These are phyloP conservation scores for Hystrix brachyura DNA, from an alignment of 2,113 vertebrate species.

Conservation along the genomic window DNA sequence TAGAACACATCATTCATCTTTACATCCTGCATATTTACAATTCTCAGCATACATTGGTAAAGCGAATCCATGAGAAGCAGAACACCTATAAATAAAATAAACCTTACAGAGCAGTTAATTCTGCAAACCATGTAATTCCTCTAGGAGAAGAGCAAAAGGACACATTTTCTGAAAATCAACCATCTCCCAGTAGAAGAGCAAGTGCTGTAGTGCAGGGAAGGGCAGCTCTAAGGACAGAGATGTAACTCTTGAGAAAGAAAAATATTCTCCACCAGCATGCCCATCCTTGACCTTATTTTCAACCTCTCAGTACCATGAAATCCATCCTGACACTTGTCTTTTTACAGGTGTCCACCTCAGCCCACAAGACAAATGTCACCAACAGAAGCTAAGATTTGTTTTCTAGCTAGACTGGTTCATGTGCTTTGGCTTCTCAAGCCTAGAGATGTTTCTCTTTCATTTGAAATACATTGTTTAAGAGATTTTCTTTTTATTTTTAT, in stretches of 20 bases:
- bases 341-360: neutral
- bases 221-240: neutral
- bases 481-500: slow-evolving; percentile 33
- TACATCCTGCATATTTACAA: neutral
- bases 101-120: neutral
- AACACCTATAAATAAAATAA: neutral
- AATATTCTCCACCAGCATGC: neutral
- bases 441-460: neutral
- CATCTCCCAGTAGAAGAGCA: neutral
- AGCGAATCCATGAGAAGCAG: slow-evolving; percentile 34
- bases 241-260: neutral
- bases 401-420: neutral
- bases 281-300: neutral
- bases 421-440: neutral
- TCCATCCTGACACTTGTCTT: neutral
- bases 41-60: neutral
- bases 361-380: neutral
- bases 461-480: neutral
- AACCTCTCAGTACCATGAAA: neutral
- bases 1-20: neutral
- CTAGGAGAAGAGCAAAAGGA: neutral
- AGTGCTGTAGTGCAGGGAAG: neutral
- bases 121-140: neutral
- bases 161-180: slow-evolving; percentile 17
- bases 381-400: neutral